Conservation (phyloP, 1,140 invertebrate species). For the Polypedilum vanderplanki region DNA sequence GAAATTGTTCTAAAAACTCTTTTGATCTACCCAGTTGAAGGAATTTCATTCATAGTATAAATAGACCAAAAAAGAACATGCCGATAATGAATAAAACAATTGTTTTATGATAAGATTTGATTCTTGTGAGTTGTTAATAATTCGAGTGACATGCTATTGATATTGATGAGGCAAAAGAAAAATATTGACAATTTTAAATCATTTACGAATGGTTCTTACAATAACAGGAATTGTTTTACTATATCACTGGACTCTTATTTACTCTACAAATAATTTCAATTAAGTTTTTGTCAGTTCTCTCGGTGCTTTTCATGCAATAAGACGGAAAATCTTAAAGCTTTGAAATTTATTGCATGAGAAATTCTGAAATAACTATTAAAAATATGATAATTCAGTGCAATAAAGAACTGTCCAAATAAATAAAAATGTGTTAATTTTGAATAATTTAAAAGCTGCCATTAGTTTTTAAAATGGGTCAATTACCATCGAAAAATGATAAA, state of each 20-base stretch:
- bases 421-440: too few relatives aligned
- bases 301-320: background rate
- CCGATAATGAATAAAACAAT: background rate
- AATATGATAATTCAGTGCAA: too few relatives aligned
- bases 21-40: too few relatives aligned
- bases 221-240: background rate
- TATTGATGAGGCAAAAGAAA: background rate
- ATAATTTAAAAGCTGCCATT: too few relatives aligned
- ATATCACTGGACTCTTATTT: background rate
- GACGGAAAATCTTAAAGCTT: background rate
- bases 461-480: background rate
- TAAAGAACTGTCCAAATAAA: too few relatives aligned
- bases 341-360: too few relatives aligned
- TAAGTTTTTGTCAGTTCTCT: background rate
- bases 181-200: background rate
- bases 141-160: background rate
- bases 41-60: background rate
- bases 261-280: constrained; percentile 14
- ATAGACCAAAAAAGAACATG: background rate
- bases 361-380: too few relatives aligned
- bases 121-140: background rate
- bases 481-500: background rate
- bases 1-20: background rate
- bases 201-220: background rate
- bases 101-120: background rate